These are phyloP conservation scores for Mesoligia furuncula DNA, from an alignment of 2,888 invertebrate species.

Conservation along the genomic window DNA sequence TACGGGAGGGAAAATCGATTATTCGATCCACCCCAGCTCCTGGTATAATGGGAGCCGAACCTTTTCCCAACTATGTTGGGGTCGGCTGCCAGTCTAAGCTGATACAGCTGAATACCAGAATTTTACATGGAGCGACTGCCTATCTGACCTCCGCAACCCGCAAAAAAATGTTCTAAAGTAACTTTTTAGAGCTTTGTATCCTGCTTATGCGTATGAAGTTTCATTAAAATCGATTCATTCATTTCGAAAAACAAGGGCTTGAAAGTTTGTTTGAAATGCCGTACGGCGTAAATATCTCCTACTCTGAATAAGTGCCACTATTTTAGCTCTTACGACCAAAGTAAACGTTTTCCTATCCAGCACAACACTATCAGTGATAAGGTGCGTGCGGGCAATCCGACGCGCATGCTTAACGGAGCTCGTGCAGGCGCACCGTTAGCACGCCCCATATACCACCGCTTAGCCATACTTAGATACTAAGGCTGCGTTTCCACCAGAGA, in stretches of 20 bases:
- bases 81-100: background rate
- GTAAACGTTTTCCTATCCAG: constrained; percentile 1
- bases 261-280: no score
- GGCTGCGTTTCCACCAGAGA: no score
- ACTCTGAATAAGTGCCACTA: background rate
- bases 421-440: constrained; percentile 68
- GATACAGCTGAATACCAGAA: background rate
- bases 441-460: constrained; percentile 70
- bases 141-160: background rate
- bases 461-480: constrained; percentile 15
- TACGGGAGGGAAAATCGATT: no score
- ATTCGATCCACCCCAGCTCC: no score
- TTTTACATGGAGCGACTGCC: background rate
- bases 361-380: constrained; percentile 45
- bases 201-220: no score
- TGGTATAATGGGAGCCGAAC: no score
- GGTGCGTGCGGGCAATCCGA: constrained; percentile 41
- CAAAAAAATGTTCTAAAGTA: no score
- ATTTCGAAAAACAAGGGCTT: no score
- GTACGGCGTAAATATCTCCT: background rate
- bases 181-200: no score
- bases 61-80: background rate
- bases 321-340: background rate
- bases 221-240: no score
- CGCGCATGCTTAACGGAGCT: constrained; percentile 71